phyloP scores from a whole-genome alignment of 2,888 invertebrate genomes.

The Archaeoteleia sp. region DNA sequence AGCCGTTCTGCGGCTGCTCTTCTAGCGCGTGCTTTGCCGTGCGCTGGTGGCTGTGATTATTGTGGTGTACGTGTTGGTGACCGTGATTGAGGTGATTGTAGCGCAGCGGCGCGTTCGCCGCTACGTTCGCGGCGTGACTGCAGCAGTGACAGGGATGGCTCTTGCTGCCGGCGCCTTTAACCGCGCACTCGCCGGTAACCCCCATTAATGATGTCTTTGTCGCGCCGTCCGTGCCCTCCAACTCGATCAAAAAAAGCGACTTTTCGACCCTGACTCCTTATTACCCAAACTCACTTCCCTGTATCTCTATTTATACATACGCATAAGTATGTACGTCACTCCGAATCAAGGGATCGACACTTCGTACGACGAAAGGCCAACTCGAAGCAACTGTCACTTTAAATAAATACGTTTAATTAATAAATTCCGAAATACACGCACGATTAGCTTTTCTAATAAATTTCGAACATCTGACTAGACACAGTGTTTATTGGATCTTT shows the following conservation, averaged over 20 bases:
- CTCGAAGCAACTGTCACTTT: no score
- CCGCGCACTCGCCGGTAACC: conserved; percentile 73
- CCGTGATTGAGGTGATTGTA: conserved; percentile 56
- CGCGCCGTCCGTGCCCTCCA: conserved; percentile 48
- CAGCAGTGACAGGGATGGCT: conserved; percentile 71
- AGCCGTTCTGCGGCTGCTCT: conserved; percentile 47
- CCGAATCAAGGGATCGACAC: no score
- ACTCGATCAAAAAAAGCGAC: conserved; percentile 22
- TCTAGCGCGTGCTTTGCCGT: conserved; percentile 41
- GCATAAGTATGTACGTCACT: no score
- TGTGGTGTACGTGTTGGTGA: conserved; percentile 44
- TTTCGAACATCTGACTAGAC: no score
- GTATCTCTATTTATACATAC: no score
- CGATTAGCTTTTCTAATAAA: no score
- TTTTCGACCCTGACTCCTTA: no score
- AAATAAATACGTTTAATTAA: no score
- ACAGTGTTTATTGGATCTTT: no score
- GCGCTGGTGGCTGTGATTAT: conserved; percentile 44
- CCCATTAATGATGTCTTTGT: conserved; percentile 67
- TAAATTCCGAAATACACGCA: no score
- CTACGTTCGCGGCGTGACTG: conserved; percentile 62
- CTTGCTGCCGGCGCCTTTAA: conserved; percentile 64
- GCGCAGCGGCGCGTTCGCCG: conserved; percentile 60
- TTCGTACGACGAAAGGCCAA: no score
- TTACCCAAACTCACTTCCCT: no score